Evolutionary conservation across 2,797 vertebrate genomes (phyloP).

Genomic region (Sebastes oblongus): DNA sequence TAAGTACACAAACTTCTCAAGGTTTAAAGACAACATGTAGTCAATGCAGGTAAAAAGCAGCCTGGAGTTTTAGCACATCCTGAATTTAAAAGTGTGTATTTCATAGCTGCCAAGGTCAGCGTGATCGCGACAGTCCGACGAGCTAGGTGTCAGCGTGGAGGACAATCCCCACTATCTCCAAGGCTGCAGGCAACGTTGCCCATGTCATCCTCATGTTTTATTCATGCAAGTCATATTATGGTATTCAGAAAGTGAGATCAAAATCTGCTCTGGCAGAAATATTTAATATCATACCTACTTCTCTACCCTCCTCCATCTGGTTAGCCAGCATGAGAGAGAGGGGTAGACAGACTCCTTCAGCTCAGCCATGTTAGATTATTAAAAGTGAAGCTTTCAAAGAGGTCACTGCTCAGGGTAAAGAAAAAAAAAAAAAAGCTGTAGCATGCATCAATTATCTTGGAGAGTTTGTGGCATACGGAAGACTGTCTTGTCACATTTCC

Average conservation of each 20-base stretch:
- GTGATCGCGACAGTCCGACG: slow-evolving; percentile 50
- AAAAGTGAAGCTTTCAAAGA: slow-evolving; percentile 79
- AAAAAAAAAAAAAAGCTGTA: slow-evolving; percentile 43
- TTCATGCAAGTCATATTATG: slow-evolving; percentile 77
- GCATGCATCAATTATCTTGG: slow-evolving; percentile 81
- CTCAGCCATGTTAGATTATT: slow-evolving; percentile 79
- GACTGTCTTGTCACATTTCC: slow-evolving; percentile 79
- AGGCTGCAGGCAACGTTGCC: slow-evolving; percentile 74
- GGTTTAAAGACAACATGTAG: slow-evolving; percentile 41
- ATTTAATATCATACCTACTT: slow-evolving; percentile 80
- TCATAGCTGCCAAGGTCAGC: slow-evolving; percentile 69
- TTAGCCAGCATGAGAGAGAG: slow-evolving; percentile 67
- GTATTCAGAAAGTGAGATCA: slow-evolving; percentile 76
- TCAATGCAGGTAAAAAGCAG: slow-evolving; percentile 32
- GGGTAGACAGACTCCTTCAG: slow-evolving; percentile 63
- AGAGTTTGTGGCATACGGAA: slow-evolving; percentile 68
- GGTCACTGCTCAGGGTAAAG: slow-evolving; percentile 70
- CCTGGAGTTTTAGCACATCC: neutral
- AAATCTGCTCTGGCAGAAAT: slow-evolving; percentile 81
- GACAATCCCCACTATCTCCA: slow-evolving; percentile 73
- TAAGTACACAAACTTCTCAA: slow-evolving; percentile 30
- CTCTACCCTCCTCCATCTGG: slow-evolving; percentile 73
- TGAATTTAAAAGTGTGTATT: slow-evolving; percentile 54
- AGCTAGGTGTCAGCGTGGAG: slow-evolving; percentile 50
- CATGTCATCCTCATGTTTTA: slow-evolving; percentile 80